Evolutionary conservation across 2,113 vertebrate species (phyloP), one percentile per base, ranked within the genome.

Genomic region (Henicopernis longicauda): DNA sequence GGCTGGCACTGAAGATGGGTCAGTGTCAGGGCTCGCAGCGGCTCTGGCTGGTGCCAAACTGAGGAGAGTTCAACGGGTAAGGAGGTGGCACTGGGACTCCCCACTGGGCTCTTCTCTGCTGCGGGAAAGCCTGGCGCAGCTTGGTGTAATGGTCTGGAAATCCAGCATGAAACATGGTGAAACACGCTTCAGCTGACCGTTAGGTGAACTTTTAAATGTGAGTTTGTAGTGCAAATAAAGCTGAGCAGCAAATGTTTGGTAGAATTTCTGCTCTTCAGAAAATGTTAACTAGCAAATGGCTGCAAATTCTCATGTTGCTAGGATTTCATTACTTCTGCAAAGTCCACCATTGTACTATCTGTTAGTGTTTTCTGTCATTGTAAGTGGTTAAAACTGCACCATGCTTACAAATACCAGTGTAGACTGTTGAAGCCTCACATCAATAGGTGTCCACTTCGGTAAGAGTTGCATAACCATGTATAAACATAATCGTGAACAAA

Each of bases 31-130:
- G 90, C 98, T 99, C 62, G 99, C 99, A 9, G 99, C 99, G 0
- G 99, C 99, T 38, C 97, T 99, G 97, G 99, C 99, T 57, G 99
- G 99, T 97, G 99, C 99, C 98, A 99, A 99, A 98, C 98, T 99
- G 71, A 99, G 99, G 79, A 99, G 99, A 98, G 99, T 99, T 25
- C 99, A 99, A 63, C 98, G 99, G 98, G 99, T 99, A 98, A 99
- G 99, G 32, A 86, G 20, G 23, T 23, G 13, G 4, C 65, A 26
- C 49, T 4, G 18, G 20, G 19, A 13, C 44, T 49, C 23, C 54
- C 23, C 2, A 0, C 0, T 8, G 69, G 73, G 74, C 27, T 77
- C 45, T 90, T 45, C 62, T 40, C 54, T 3, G 1, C 58, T 32
- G 76, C 0, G 1, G 82, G 92, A 70, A 70, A 45, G 87, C 71